Evolutionary conservation across 1,140 invertebrate genomes (phyloP), one percentile per base, ranked within the genome.

Genomic region (Cotesia typhae): DNA sequence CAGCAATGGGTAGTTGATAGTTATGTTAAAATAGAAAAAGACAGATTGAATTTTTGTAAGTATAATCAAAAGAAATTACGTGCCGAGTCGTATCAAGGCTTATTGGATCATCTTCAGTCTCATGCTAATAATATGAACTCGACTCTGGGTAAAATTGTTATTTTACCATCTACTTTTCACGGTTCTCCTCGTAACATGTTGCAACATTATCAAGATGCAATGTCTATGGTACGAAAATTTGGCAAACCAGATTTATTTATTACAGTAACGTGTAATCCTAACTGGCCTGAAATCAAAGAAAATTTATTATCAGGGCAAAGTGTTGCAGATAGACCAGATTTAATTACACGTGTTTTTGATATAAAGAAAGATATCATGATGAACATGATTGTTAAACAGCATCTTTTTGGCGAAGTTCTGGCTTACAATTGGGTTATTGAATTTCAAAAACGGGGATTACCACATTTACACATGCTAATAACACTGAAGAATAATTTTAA

Each of bases 191-290:
- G 0, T 17, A 17, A 17, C 17, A 17, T 17, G 17, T 17, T 17
- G 1, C 0, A 17, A 17, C 17, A 17, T 17, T 17, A 17, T 17
- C 17, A 17, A 17, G 82, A 86, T 77, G 77, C 73, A 75, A 78
- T 17, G 17, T 77, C 84, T 12, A 87, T 86, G 71, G 87, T 88
- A 12, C 70, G 82, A 52, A 65, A 81, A 71, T 85, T 81, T 74
- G 84, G 17, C 17, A 17, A 17, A 17, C 17, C 17, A 17, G 17
- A 17, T 17, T 17, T 17, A 17, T 17, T 17, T 17, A 17, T 17
- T 17, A 17, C 17, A 17, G 17, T 17, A 17, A 17, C 17, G 17
- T 17, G 17, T 17, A 41, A 41, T 41, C 4, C 38, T 1, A 41
- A 41, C 2, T 41, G 4, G 38, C 38, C 5, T 7, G 38, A 41